A percentile compares a stretch with the other conserved stretches of the same genome.
Conservation (phyloP, 1,140 invertebrate species). For the Wasmannia auropunctata region DNA sequence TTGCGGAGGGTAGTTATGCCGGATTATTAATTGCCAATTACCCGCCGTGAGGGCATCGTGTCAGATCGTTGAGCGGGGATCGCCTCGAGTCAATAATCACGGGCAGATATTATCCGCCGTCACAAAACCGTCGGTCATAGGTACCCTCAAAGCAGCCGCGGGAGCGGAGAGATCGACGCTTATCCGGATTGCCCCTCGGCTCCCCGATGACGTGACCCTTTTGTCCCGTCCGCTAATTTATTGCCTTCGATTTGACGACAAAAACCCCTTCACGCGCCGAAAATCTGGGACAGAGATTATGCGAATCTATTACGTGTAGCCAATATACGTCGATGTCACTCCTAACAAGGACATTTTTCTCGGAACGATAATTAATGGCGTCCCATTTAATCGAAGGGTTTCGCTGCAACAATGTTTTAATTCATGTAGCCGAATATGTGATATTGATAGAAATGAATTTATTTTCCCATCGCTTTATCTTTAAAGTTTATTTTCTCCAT, state of each 20-base stretch:
- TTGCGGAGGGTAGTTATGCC: background rate
- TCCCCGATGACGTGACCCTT: background rate
- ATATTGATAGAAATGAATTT: too few relatives aligned
- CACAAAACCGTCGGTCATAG: conserved; percentile 39
- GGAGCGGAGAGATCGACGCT: background rate
- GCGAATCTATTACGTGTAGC: background rate
- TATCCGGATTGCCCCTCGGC: conserved; percentile 18
- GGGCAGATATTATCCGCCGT: conserved; percentile 40
- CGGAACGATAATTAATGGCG: background rate
- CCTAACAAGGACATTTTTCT: background rate
- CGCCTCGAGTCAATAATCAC: conserved; percentile 52
- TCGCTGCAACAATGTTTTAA: too few relatives aligned
- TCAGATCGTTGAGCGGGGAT: conserved; percentile 14
- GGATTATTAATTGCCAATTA: conserved; percentile 48
- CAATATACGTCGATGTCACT: background rate
- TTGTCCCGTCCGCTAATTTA: conserved; percentile 8
- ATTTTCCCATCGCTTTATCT: too few relatives aligned
- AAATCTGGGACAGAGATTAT: background rate
- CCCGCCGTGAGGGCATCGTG: conserved; percentile 28
- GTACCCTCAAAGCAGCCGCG: conserved; percentile 31
- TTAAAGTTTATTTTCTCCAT: too few relatives aligned
- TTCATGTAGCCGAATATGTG: too few relatives aligned
- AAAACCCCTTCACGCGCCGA: background rate
- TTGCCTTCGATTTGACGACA: background rate
- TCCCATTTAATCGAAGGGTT: too few relatives aligned